These are phyloP conservation scores for Rhynchomys soricoides DNA, from an alignment of 2,113 vertebrate genomes.

Conservation along the genomic window DNA sequence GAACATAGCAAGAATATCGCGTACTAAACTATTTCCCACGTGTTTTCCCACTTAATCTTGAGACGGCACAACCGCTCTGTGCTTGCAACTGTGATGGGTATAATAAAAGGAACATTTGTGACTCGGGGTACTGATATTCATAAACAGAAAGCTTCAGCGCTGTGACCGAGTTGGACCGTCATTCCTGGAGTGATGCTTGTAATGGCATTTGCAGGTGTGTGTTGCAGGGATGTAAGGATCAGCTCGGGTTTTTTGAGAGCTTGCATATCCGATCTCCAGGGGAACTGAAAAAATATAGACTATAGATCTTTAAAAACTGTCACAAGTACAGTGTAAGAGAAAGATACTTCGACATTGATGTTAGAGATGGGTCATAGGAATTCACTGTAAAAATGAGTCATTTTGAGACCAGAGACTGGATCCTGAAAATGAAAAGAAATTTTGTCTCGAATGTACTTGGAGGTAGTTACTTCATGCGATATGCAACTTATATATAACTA, in stretches of 20 bases:
- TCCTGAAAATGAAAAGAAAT: background rate
- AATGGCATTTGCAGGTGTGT: background rate
- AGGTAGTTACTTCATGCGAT: slow-evolving; percentile 20
- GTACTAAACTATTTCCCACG: background rate
- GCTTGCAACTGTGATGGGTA: background rate
- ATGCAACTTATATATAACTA: background rate
- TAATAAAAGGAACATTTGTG: background rate
- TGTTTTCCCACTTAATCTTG: background rate
- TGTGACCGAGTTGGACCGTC: background rate
- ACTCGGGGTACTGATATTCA: background rate
- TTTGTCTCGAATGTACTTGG: background rate
- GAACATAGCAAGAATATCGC: background rate
- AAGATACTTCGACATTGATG: slow-evolving; percentile 39
- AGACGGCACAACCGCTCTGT: background rate
- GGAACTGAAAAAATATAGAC: slow-evolving; percentile 12
- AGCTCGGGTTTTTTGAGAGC: background rate
- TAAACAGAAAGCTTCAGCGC: background rate
- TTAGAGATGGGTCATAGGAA: background rate
- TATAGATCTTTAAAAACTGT: slow-evolving; percentile 33
- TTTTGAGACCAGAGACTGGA: background rate
- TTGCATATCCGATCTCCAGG: slow-evolving; percentile 25
- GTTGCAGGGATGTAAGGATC: background rate
- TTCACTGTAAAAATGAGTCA: background rate
- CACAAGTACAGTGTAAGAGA: background rate
- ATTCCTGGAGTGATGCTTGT: slow-evolving; percentile 24